Base-by-base conservation (phyloP, 1,140 invertebrate genomes). In the Cyclina sinensis region DNA sequence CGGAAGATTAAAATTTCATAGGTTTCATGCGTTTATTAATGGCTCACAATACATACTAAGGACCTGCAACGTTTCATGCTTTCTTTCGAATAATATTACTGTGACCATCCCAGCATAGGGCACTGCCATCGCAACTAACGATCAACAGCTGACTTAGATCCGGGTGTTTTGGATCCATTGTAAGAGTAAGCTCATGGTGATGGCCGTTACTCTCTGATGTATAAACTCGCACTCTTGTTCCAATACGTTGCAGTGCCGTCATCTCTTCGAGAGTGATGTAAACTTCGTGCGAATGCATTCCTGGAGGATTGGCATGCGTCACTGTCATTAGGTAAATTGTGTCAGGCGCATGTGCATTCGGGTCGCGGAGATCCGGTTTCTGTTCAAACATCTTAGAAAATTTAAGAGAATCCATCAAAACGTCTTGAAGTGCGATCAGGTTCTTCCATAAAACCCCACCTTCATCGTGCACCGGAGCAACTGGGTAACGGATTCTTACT, bases 381-480 rank as follows among this genome's bases (percentile, higher is more conserved):
- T 86, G 43, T 35, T 82, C 62, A 37, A 82, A 86, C 51, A 87
- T 85, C 18, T 54, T 62, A 11, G 62, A 27, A 62, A 91, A 80
- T 30, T 74, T 83, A 57, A 84, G 51, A 68, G 89, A 85, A 48
- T 92, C 79, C 91, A 93, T 90, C 21, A 92, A 70, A 12, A 93
- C 76, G 39, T 93, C 92, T 59, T 93, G 91, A 1, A 94, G 88
- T 0, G 94, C 93, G 3, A 93, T 88, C 30, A 94, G 48, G 65
- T 94, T 92, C 65, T 94, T 94, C 85, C 89, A 94, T 5, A 90
- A 73, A 0, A 73, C 73, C 57, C 70, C 89, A 7, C 94, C 92
- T 51, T 94, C 94, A 2, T 84, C 62, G 80, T 93, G 91, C 9
- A 93, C 76, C 0, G 94, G 93, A 81, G 91, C 80, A 21, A 94